Conservation (phyloP, 2,888 invertebrate species). For the Resseliella maxima region DNA sequence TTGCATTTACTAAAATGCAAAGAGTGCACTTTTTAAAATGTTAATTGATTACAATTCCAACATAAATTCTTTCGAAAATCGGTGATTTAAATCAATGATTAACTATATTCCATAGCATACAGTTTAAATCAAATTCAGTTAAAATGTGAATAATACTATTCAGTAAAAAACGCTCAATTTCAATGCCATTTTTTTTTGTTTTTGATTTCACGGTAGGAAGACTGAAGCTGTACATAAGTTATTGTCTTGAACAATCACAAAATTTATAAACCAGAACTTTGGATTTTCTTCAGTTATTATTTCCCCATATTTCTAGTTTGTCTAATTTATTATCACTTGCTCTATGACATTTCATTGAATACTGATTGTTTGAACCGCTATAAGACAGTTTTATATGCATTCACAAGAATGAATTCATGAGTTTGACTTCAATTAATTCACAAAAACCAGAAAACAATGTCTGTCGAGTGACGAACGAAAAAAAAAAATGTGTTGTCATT, state of each 20-base stretch:
- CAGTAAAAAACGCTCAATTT: too few species aligned
- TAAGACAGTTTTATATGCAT: too few species aligned
- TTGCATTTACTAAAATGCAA: not conserved
- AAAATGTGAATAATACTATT: too few species aligned
- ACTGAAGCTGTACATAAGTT: not conserved
- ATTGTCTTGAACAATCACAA: not conserved
- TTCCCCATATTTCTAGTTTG: not conserved
- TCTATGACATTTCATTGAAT: not conserved
- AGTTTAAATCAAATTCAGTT: too few species aligned
- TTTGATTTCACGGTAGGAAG: not conserved
- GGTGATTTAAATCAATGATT: too few species aligned
- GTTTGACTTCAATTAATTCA: not conserved
- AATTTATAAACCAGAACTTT: not conserved
- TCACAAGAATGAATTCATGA: not conserved
- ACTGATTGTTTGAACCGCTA: too few species aligned
- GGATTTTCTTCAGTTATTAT: too few species aligned
- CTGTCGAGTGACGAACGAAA: too few species aligned
- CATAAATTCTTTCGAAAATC: not conserved
- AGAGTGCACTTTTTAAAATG: not conserved
- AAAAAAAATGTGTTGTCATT: constrained; percentile 6
- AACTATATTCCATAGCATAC: too few species aligned
- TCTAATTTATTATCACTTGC: not conserved
- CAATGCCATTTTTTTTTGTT: too few species aligned
- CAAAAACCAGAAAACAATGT: not conserved
- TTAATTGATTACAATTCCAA: not conserved